phyloP scores from a whole-genome alignment of 2,797 vertebrate genomes.

The Discoglossus pictus region DNA sequence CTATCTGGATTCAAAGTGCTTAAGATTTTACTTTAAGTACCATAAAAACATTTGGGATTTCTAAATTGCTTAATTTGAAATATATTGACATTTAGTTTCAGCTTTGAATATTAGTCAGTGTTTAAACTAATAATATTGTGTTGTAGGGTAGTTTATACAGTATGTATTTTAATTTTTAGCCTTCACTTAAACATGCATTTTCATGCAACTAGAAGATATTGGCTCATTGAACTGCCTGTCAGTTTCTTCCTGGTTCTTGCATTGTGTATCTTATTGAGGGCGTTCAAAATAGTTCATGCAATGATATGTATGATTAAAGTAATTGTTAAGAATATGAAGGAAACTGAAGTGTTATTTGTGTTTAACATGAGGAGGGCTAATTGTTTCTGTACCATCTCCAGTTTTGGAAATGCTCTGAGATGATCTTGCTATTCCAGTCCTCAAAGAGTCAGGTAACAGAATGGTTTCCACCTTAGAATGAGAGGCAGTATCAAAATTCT shows the following conservation, averaged over 20 bases:
- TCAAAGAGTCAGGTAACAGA: conserved; percentile 83
- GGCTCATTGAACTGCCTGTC: conserved; percentile 67
- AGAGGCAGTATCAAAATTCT: conserved; percentile 78
- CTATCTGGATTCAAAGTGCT: conserved; percentile 69
- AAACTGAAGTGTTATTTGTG: conserved; percentile 82
- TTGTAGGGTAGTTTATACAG: conserved; percentile 60
- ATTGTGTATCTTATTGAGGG: conserved; percentile 66
- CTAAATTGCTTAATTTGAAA: conserved; percentile 57
- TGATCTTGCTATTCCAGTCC: conserved; percentile 82
- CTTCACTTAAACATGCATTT: conserved; percentile 83
- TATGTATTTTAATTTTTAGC: conserved; percentile 69
- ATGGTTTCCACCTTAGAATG: conserved; percentile 71
- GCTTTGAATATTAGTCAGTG: conserved; percentile 59
- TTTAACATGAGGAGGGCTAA: conserved; percentile 85
- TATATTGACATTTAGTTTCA: conserved; percentile 59
- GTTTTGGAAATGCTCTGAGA: conserved; percentile 76
- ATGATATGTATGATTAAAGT: conserved; percentile 79
- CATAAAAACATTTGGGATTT: conserved; percentile 51
- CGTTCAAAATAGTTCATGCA: conserved; percentile 81
- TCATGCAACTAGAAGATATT: conserved; percentile 80
- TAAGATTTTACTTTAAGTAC: conserved; percentile 64
- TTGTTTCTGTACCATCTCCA: conserved; percentile 78
- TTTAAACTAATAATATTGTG: conserved; percentile 64
- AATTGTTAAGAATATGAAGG: conserved; percentile 73
- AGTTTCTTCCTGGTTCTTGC: conserved; percentile 66